These are phyloP conservation scores for Bradynema listronoti DNA, from an alignment of 1,140 invertebrate species.

Conservation along the genomic window DNA sequence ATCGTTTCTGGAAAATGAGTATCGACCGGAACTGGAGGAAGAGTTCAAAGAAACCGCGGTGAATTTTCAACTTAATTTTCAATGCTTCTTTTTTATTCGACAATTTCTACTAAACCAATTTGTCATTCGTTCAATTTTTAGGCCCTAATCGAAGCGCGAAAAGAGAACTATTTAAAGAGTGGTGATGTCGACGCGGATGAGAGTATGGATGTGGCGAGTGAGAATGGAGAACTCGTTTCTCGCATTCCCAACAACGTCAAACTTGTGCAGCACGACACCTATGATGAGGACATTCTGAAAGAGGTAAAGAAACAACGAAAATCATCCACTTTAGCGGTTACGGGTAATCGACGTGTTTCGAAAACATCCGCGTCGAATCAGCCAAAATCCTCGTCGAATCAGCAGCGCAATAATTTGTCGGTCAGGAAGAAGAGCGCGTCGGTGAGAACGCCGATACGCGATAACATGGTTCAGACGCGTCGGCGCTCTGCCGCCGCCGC, in stretches of 20 bases:
- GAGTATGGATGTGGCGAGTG: background rate
- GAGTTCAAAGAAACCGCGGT: conserved; percentile 31
- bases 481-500: no score
- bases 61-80: background rate
- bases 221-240: background rate
- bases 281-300: no score
- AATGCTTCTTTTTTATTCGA: background rate
- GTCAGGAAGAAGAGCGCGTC: background rate
- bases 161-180: conserved; percentile 21
- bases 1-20: conserved; percentile 33
- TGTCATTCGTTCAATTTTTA: conserved; percentile 13
- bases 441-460: no score
- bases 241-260: background rate
- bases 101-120: background rate
- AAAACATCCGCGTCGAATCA: background rate
- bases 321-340: background rate
- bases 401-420: background rate
- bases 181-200: background rate
- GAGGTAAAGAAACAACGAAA: background rate
- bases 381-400: background rate
- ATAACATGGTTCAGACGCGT: no score
- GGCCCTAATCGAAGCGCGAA: conserved; percentile 25
- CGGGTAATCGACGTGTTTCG: background rate
- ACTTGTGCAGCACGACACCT: background rate
- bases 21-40: conserved; percentile 24